Base-by-base conservation (phyloP, 2,888 invertebrate species). In the Candidula unifasciata region DNA sequence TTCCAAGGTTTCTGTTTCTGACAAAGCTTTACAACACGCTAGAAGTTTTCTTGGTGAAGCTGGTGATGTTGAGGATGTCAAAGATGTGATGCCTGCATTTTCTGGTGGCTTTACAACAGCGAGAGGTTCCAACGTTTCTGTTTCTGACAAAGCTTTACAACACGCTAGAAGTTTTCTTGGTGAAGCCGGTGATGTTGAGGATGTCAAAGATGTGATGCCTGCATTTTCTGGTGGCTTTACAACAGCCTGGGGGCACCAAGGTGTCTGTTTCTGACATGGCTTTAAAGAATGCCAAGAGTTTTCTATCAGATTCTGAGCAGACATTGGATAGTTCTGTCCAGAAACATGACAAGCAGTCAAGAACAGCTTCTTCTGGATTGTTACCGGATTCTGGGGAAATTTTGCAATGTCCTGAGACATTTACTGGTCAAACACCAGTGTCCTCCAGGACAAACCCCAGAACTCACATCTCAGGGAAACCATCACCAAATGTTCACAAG, bases 221-320 rank as follows among this genome's bases (percentile, higher is more conserved):
- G 13, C 6, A 30, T 27, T 60, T 1, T n/a, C 44, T 52, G 68
- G 54, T 69, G 76, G 74, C 35, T 87, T 89, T 85, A 81, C 83
- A n/a, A 85, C 85, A 57, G 86, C 87, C 2, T 44, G 66, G 16
- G 86, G 85, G 85, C 2, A 16, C 64, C 10, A 79, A 27, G 66
- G 84, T 88, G 2, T 64, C 30, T n/a, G 81, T 87, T 2, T 85
- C 87, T 27, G 80, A 82, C 35, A 85, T 73, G 44, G 80, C 87
- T 33, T 16, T 87, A 27, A 27, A 87, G 35, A 77, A 86, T 78
- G 87, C 80, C 8, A 68, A 77, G 71, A 60, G 57, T 44, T 44
- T 44, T 44, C 52, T 52, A 27, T 44, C 18, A n/a, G 52, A 73
- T 3, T 13, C 1, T n/a, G 44, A 27, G 10, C 18, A 52, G 44